Base-by-base conservation (phyloP, 2,888 invertebrate species). In the Ferrisia virgata region DNA sequence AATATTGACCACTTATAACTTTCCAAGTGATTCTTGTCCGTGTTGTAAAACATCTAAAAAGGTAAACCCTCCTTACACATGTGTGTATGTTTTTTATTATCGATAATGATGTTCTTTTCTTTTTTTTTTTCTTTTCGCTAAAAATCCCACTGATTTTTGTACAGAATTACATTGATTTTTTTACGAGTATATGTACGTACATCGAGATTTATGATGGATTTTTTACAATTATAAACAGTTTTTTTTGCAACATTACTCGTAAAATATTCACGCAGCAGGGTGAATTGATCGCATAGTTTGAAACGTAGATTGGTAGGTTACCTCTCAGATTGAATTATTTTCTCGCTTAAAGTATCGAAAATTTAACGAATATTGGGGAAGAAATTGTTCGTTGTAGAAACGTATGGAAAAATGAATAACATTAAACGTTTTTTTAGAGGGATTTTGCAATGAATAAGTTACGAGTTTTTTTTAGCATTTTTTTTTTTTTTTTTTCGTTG, bases 1-100 rank as follows among this genome's bases (percentile, higher is more conserved):
- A 76, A 76, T 76, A 76, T 76, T 76, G 72, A 76, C 72, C 72
- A 76, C 72, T 76, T 76, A 36, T 76, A 64, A 64, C 64, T 64
- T 64, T 64, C 28, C 64, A 64, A 64, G 64, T 64, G 28, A 64
- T 64, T 64, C 64, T 64, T 28, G 64, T 15, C 28, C 25, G 28
- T 13, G 28, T 64, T 64, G 64, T 64, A 64, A 31, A 64, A 64
- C 64, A 64, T 64, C 13, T 64, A 64, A 64, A 64, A 64, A 64
- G 53, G 28, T 64, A 64, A 64, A 11, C 64, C 64, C 64, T 28
- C 11, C 64, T 64, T 28, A 28, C 28, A 15, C 28, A 28, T 1
- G 36, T 9, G 64, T 64, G 15, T 15, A 28, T 1, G 36, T 9
- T 64, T 64, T 64, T 64, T 64, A 28, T 64, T 31, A 64, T 64